Evolutionary conservation across 2,888 invertebrate genomes (phyloP).

Genomic region (Electrophaes corylata): DNA sequence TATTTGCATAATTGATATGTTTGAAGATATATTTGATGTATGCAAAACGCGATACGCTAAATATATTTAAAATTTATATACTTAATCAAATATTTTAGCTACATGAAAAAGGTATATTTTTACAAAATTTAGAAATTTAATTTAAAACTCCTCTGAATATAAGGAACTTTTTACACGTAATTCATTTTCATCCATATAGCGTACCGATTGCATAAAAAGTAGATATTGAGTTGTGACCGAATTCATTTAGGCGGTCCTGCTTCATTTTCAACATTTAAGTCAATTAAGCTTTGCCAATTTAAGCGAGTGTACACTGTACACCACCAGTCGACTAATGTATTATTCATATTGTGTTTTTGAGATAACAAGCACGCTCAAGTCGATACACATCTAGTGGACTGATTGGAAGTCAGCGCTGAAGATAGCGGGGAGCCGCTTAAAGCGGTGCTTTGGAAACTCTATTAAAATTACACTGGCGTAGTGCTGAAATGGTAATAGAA

Average conservation of each 20-base stretch:
- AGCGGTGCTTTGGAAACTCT: slow-evolving; percentile 56
- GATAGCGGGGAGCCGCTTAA: slow-evolving; percentile 54
- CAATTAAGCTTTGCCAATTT: slow-evolving; percentile 82
- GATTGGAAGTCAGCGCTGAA: slow-evolving; percentile 64
- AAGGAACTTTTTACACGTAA: slow-evolving; percentile 10
- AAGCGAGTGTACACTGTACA: slow-evolving; percentile 67
- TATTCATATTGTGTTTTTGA: slow-evolving; percentile 84
- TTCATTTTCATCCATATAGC: slow-evolving; percentile 34
- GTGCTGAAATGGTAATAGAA: slow-evolving; percentile 37
- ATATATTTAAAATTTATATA: not conserved
- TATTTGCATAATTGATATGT: slow-evolving; percentile 14
- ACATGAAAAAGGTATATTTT: no score
- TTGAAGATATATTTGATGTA: not conserved
- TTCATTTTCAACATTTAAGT: slow-evolving; percentile 81
- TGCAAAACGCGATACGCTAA: not conserved
- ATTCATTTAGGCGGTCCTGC: slow-evolving; percentile 50
- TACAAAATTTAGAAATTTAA: no score
- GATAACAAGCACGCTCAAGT: slow-evolving; percentile 81
- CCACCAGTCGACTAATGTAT: slow-evolving; percentile 75
- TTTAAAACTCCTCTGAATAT: not conserved
- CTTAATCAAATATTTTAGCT: no score
- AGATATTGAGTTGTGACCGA: slow-evolving; percentile 53
- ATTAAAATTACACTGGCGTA: slow-evolving; percentile 60
- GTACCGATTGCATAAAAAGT: slow-evolving; percentile 46
- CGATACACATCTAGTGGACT: slow-evolving; percentile 81